A percentile compares a stretch with the other conserved stretches of the same genome.
These are phyloP conservation scores for Lacanobia wlatinum DNA, from an alignment of 2,888 invertebrate species.

Conservation along the genomic window DNA sequence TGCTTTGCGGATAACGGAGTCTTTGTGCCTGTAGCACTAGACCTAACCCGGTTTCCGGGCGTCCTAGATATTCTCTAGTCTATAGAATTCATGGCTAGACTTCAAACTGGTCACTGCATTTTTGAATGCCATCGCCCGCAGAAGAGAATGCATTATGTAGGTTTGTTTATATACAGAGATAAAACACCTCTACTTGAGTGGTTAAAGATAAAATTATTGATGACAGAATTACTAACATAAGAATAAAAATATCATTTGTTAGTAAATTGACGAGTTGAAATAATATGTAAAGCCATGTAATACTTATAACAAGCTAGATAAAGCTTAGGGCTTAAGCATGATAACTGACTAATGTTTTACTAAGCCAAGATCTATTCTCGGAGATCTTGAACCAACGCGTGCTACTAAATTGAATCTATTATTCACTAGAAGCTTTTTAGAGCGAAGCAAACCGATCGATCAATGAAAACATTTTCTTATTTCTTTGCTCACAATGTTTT, in stretches of 20 bases:
- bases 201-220: no score
- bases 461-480: slow-evolving; percentile 1
- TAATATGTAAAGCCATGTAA: no score
- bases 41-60: slow-evolving; percentile 12
- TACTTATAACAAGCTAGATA: background rate
- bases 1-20: slow-evolving; percentile 3
- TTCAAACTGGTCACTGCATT: slow-evolving; percentile 27
- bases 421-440: background rate
- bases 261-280: no score
- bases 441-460: slow-evolving; percentile 36
- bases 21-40: slow-evolving; percentile 13
- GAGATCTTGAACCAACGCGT: background rate
- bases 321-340: background rate
- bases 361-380: background rate
- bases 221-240: no score
- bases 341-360: background rate
- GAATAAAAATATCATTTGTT: no score
- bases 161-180: background rate
- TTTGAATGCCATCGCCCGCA: background rate
- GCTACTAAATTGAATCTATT: slow-evolving; percentile 4
- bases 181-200: background rate
- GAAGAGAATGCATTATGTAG: background rate
- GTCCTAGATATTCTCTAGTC: slow-evolving; percentile 38
- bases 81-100: slow-evolving; percentile 38
- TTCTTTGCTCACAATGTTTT: background rate